These are phyloP conservation scores for Drosophila erecta DNA, from an alignment of 1,140 invertebrate species.

Conservation along the genomic window DNA sequence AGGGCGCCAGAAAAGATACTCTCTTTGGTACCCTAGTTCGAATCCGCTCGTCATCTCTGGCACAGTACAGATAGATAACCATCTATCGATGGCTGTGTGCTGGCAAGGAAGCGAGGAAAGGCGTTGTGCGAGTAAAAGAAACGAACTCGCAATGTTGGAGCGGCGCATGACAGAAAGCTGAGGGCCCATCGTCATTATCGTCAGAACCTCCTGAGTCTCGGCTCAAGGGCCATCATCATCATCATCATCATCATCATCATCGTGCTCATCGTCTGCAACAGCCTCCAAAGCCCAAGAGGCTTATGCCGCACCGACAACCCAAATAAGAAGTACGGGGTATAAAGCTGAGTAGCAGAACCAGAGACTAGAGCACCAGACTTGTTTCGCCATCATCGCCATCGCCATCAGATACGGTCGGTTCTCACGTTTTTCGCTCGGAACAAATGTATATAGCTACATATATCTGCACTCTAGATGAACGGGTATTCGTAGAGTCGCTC, in stretches of 20 bases:
- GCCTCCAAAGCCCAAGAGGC: constrained; percentile 66
- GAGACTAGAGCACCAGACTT: constrained; percentile 33
- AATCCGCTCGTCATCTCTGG: constrained; percentile 76
- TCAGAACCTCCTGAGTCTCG: constrained; percentile 50
- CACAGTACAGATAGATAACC: constrained; percentile 78
- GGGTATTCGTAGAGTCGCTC: constrained; percentile 49
- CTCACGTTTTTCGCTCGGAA: constrained; percentile 32
- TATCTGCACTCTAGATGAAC: constrained; percentile 27
- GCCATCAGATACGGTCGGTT: neutral
- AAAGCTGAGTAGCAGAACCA: constrained; percentile 7
- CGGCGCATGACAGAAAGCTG: constrained; percentile 67
- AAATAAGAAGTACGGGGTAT: constrained; percentile 54
- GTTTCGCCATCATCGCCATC: constrained; percentile 27
- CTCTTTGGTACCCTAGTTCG: constrained; percentile 50
- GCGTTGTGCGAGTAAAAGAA: constrained; percentile 31
- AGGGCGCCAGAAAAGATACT: neutral
- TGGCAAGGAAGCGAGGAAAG: constrained; percentile 51
- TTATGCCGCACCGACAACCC: constrained; percentile 68
- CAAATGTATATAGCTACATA: constrained; percentile 39
- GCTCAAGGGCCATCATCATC: constrained; percentile 77
- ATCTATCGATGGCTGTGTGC: constrained; percentile 67
- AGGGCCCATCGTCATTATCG: constrained; percentile 11
- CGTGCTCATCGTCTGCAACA: constrained; percentile 49
- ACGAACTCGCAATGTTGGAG: constrained; percentile 37
- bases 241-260: constrained; percentile 59